A percentile compares a stretch with the other conserved stretches of the same genome.
Evolutionary conservation across 1,140 invertebrate species (phyloP).

Genomic region (Neodiprion pinetum): DNA sequence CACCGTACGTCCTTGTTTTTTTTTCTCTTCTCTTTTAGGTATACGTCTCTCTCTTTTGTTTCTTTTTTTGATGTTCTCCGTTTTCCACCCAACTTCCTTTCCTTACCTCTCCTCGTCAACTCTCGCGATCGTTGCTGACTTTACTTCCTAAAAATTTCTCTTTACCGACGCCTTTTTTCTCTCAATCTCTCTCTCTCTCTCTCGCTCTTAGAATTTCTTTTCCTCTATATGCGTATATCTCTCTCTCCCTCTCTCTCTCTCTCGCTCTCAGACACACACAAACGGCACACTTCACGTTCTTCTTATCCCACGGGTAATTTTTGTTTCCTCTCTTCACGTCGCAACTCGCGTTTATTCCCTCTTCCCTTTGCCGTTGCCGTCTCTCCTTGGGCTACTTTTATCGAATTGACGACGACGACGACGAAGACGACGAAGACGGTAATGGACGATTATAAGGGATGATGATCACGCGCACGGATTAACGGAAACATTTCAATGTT

Average conservation of each 20-base stretch:
- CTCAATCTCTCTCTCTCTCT: not conserved
- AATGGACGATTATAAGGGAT: not conserved
- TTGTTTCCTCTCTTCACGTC: not conserved
- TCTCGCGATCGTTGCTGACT: constrained; percentile 10
- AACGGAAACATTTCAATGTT: constrained; percentile 8
- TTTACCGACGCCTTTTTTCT: too few species aligned
- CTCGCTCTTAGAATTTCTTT: constrained; percentile 19
- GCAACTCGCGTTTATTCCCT: not conserved
- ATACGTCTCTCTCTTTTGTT: constrained; percentile 11
- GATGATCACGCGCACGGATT: constrained; percentile 11
- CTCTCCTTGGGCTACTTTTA: not conserved
- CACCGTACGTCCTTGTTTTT: constrained; percentile 1
- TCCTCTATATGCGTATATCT: too few species aligned
- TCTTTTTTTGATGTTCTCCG: not conserved
- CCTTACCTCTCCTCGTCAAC: constrained; percentile 32
- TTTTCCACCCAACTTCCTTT: not conserved
- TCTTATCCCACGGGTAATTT: not conserved
- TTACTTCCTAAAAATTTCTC: too few species aligned
- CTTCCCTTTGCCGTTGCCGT: not conserved
- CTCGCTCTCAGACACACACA: not conserved
- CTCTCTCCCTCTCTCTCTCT: too few species aligned
- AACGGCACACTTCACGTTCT: not conserved
- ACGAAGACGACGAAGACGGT: not conserved
- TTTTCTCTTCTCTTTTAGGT: not conserved
- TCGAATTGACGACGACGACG: not conserved